Percentiles rank a stretch among this genome's conserved stretches.
These are phyloP conservation scores for Diaphora mendica DNA, from an alignment of 2,888 invertebrate species.

Conservation along the genomic window DNA sequence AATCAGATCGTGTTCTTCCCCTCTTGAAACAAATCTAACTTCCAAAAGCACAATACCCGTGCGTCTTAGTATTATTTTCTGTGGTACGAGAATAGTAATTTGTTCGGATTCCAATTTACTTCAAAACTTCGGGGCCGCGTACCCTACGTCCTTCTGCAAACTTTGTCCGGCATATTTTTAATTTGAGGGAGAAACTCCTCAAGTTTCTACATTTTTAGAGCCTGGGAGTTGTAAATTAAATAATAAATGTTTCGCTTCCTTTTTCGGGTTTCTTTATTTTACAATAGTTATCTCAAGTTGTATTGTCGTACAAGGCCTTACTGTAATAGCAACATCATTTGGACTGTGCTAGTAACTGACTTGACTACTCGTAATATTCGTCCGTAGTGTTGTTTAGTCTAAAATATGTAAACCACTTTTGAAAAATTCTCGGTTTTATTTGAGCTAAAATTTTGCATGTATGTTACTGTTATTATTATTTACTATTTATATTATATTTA, in stretches of 20 bases:
- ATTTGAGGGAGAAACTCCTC: conserved; percentile 49
- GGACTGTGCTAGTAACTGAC: too few relatives aligned
- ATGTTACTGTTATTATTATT: too few relatives aligned
- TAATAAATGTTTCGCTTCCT: conserved; percentile 59
- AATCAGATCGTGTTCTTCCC: not conserved
- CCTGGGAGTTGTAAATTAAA: conserved; percentile 56
- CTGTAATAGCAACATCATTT: not conserved
- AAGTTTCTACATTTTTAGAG: conserved; percentile 54
- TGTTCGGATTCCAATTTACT: conserved; percentile 49
- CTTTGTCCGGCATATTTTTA: conserved; percentile 53
- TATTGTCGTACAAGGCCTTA: not conserved
- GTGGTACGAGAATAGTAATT: conserved; percentile 44
- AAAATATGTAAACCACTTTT: too few relatives aligned
- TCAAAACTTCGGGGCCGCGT: conserved; percentile 34
- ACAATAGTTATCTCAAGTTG: conserved; percentile 9
- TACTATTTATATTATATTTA: too few relatives aligned
- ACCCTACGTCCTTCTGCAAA: conserved; percentile 43
- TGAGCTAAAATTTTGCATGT: too few relatives aligned
- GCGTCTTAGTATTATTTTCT: conserved; percentile 22
- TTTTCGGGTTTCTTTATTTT: conserved; percentile 12
- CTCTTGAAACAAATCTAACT: not conserved
- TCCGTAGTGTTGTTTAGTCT: too few relatives aligned
- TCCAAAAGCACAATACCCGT: not conserved
- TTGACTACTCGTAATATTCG: too few relatives aligned
- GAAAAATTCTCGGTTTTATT: too few relatives aligned